Evolutionary conservation across 1,140 invertebrate genomes (phyloP), one percentile per base, ranked within the genome.

Genomic region (Drosophila takahashii): DNA sequence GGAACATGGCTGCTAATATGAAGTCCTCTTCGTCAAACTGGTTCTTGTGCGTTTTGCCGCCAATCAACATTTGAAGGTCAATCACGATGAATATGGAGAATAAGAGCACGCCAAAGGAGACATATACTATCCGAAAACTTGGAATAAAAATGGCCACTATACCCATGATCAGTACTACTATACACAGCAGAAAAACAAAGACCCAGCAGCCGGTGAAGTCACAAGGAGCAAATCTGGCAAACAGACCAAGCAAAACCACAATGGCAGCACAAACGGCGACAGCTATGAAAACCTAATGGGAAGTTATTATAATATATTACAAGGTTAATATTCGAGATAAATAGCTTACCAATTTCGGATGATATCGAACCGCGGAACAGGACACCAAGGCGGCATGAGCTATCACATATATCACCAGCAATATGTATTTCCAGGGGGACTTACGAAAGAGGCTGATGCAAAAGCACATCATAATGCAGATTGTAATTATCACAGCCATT

Each of bases 131-230:
- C 0, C 3, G 0, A 0, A 60, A 0, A 0, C 11, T 36, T n/a
- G 8, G 15, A 5, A 22, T 2, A 5, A 81, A 52, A 0, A 57
- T 0, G 6, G n/a, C 0, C 0, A 59, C 1, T 3, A 81, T 0
- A 1, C 27, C 32, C 5, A 80, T 0, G 0, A 44, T 0, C 0
- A 62, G 0, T 2, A 80, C 0, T 0, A 44, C 1, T 0, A 80
- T 0, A 0, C 7, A 2, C 0, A 54, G 0, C 1, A 60, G 26
- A 1, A 61, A 34, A 7, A 71, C 1, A 4, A 54, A 52, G 0
- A 44, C 8, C 10, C 64, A 53, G 18, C 58, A 77, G 18, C 45
- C 13, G 0, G 78, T 80, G n/a, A 80, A 81, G n/a, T 77, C 78
- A 15, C 65, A 81, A 0, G 78, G 78, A 1, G 72, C 59, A 4